A percentile compares a stretch with the other conserved stretches of the same genome.
These are phyloP conservation scores for Haemorhous mexicanus DNA, from an alignment of 2,113 vertebrate genomes.

Conservation along the genomic window DNA sequence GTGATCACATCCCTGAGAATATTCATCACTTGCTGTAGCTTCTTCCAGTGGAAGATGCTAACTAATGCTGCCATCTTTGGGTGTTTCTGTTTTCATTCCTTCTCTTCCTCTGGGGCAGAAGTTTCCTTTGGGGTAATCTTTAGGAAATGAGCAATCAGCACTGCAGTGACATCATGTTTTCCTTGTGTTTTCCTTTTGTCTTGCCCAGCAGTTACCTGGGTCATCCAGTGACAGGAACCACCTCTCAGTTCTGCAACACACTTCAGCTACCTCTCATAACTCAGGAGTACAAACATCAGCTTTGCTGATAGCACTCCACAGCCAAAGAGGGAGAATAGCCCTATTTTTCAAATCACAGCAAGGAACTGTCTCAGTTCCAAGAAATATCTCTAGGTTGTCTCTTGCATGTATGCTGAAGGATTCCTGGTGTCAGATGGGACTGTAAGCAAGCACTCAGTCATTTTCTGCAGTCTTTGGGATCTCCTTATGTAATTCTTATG, in stretches of 20 bases:
- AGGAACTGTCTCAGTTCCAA: background rate
- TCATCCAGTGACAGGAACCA: background rate
- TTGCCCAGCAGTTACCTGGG: background rate
- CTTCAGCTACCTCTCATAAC: background rate
- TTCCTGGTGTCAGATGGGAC: background rate
- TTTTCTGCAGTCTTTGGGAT: background rate
- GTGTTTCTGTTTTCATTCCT: background rate
- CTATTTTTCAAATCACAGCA: background rate
- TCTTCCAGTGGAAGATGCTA: background rate
- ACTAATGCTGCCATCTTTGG: background rate
- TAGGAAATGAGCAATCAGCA: accelerated
- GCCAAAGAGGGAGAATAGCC: background rate
- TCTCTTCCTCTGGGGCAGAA: background rate
- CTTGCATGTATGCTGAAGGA: accelerated
- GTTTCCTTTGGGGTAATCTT: background rate
- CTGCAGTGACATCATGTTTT: background rate
- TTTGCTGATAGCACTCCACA: background rate
- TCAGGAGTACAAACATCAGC: background rate
- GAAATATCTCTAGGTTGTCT: background rate
- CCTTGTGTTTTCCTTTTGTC: background rate
- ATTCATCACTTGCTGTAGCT: background rate
- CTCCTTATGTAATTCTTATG: background rate
- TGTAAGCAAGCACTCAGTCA: background rate
- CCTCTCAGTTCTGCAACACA: background rate
- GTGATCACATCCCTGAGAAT: background rate